Percentiles rank a stretch among this genome's conserved stretches.
These are phyloP conservation scores for Melanaphis sacchari DNA, from an alignment of 1,140 invertebrate species.

Conservation along the genomic window DNA sequence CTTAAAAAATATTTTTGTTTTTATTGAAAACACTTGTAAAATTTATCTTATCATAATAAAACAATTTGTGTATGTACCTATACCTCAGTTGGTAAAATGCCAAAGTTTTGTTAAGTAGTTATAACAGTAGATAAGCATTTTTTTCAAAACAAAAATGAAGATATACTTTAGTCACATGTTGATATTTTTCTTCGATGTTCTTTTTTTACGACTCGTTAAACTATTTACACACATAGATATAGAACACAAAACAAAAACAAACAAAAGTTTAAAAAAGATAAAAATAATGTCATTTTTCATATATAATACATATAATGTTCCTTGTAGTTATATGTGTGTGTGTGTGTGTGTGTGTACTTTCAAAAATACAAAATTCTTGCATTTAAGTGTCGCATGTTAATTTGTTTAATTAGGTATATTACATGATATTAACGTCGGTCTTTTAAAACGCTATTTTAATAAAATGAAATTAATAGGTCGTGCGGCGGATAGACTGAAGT, in stretches of 20 bases:
- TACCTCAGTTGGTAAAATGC: not conserved
- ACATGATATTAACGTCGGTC: too few relatives aligned
- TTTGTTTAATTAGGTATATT: too few relatives aligned
- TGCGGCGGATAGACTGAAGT: too few relatives aligned
- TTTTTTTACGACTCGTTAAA: conserved; percentile 1
- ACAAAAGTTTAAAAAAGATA: not conserved
- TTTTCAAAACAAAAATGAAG: not conserved
- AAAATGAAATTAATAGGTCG: too few relatives aligned
- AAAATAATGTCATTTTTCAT: not conserved
- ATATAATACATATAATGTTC: not conserved
- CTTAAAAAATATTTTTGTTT: not conserved
- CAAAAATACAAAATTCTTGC: not conserved
- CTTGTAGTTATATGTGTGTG: not conserved
- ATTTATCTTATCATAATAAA: not conserved
- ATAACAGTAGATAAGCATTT: not conserved
- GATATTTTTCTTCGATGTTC: not conserved
- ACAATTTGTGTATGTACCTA: not conserved
- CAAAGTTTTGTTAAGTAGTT: not conserved
- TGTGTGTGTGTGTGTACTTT: too few relatives aligned
- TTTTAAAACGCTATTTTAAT: too few relatives aligned
- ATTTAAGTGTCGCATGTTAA: not conserved
- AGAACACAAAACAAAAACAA: not conserved
- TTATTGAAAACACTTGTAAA: not conserved
- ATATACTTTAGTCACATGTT: not conserved
- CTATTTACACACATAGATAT: not conserved